Conservation (phyloP, 35 echinoderm and acorn worm genomes). For the Lytechinus variegatus region DNA sequence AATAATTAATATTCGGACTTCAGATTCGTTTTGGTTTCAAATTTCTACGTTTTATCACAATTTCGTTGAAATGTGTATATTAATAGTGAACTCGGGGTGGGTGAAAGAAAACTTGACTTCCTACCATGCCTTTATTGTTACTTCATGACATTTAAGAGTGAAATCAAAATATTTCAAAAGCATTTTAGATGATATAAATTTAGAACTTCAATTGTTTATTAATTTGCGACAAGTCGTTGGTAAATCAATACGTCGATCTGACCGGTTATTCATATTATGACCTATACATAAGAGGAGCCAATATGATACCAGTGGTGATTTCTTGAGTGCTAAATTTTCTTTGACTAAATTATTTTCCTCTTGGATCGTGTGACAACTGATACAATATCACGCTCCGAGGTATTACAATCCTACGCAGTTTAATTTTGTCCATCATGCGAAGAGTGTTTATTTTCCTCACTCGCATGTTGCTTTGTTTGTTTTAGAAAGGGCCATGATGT, state of each 20-base stretch:
- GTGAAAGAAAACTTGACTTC: background rate
- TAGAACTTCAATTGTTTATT: background rate
- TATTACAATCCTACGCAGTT: background rate
- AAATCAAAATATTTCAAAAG: background rate
- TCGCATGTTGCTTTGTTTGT: background rate
- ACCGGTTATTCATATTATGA: background rate
- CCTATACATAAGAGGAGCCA: background rate
- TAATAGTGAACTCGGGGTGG: background rate
- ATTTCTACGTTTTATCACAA: background rate
- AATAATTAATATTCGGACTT: background rate
- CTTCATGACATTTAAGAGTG: background rate
- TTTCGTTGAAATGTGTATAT: background rate
- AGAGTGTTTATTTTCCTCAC: background rate
- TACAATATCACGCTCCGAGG: background rate
- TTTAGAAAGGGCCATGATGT: background rate
- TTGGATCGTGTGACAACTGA: background rate
- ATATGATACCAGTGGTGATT: background rate
- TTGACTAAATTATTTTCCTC: background rate
- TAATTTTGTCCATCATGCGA: background rate
- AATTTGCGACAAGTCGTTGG: background rate
- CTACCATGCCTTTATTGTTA: background rate
- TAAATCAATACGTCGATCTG: background rate
- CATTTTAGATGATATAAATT: background rate
- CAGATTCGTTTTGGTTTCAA: background rate
- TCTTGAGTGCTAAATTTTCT: background rate